Evolutionary conservation across 2,797 vertebrate species (phyloP), one percentile per base, ranked within the genome.

Genomic region (Cuniculus paca): DNA sequence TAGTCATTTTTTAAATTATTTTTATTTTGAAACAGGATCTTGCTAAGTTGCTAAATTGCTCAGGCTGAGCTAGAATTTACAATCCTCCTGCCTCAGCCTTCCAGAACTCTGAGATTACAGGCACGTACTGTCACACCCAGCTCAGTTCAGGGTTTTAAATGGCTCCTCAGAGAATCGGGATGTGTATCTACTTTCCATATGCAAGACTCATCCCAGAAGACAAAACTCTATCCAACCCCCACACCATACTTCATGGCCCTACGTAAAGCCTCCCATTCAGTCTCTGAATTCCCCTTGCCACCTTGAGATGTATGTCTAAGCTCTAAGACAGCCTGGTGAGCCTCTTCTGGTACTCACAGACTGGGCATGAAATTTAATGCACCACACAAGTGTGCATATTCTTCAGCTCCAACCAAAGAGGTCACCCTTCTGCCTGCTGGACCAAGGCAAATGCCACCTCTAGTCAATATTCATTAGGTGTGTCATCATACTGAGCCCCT

Each of bases 201-300:
- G 45, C 16, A 52, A 77, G 72, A 28, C 26, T 50, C 42, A n/a
- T 7, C 42, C 0, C 9, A 58, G 50, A 16, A 63, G 65, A 22
- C 19, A 1, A 31, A 88, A 56, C 22, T 34, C 68, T 50, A 13
- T 19, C 42, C 50, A 68, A 19, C 34, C 22, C 34, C 10, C 1
- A 4, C 0, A 8, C 52, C 42, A 17, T 1, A 1, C 10, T 20
- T 10, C 22, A 28, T 31, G 61, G 3, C 6, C 2, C 12, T 26
- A 60, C 1, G 17, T 39, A 7, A 11, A 6, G 42, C 6, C 19
- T 42, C 39, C 20, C 8, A 12, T 5, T 13, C 14, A 34, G 1
- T 22, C 42, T 6, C 86, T 36, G 22, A 36, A 19, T 31, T 54
- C 17, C n/a, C 75, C 56, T 56, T 74, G 31, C 34, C 56, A 36